These are phyloP conservation scores for Morpho achilles DNA, from an alignment of 2,888 invertebrate genomes.

Conservation along the genomic window DNA sequence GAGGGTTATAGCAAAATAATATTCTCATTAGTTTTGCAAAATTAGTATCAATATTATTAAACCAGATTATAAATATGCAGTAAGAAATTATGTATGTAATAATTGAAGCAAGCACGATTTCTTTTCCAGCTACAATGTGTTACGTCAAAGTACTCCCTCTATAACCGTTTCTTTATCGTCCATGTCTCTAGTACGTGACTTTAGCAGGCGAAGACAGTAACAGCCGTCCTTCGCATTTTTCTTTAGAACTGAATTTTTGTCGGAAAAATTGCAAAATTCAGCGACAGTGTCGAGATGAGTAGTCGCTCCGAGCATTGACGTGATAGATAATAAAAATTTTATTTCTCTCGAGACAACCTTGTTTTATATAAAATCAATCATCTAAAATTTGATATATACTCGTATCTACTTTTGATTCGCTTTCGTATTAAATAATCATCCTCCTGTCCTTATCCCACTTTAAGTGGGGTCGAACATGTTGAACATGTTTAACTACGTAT, in stretches of 20 bases:
- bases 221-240: slow-evolving; percentile 52
- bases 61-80: too few species aligned
- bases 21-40: too few species aligned
- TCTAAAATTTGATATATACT: too few species aligned
- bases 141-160: neutral
- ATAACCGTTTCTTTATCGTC: slow-evolving; percentile 42
- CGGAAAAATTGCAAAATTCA: slow-evolving; percentile 60
- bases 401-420: too few species aligned
- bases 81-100: too few species aligned
- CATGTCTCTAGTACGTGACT: slow-evolving; percentile 62
- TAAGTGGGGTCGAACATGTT: too few species aligned
- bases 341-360: neutral
- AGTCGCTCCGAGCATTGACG: slow-evolving; percentile 44
- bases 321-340: slow-evolving; percentile 27
- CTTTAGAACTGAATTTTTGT: slow-evolving; percentile 51
- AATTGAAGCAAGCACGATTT: neutral
- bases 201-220: slow-evolving; percentile 41
- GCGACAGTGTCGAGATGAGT: slow-evolving; percentile 40
- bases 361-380: neutral
- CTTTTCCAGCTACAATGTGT: neutral
- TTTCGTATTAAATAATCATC: neutral
- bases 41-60: too few species aligned
- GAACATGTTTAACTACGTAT: too few species aligned
- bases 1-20: too few species aligned
- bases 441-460: too few species aligned